Evolutionary conservation across 2,888 invertebrate species (phyloP).

Genomic region (Drosophila mulleri): DNA sequence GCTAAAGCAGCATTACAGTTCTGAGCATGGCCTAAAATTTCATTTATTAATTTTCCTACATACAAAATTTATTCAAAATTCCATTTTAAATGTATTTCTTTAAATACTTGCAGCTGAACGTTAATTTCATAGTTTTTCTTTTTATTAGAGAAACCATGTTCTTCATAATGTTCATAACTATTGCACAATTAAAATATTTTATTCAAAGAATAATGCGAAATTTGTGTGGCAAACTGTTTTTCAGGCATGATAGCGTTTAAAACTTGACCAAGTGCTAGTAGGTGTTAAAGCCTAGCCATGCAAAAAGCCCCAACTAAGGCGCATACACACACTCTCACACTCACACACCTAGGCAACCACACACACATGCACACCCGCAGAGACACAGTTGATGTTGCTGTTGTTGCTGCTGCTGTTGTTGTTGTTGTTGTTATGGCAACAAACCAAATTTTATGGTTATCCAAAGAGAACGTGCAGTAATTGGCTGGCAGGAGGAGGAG

Average conservation of each 20-base stretch:
- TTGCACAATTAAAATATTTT: neutral
- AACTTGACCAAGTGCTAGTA: conserved; percentile 5
- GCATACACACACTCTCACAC: neutral
- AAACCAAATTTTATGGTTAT: conserved; percentile 66
- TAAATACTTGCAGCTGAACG: neutral
- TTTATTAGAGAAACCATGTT: neutral
- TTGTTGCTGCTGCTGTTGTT: neutral
- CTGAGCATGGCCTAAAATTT: neutral
- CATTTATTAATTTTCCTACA: neutral
- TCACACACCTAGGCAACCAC: neutral
- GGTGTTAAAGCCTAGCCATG: conserved; percentile 20
- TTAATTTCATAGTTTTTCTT: neutral
- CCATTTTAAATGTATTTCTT: neutral
- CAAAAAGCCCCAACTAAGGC: conserved; percentile 13
- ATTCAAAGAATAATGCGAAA: neutral
- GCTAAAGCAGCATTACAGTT: neutral
- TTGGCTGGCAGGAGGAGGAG: conserved; percentile 44
- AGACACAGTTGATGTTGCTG: conserved; percentile 29
- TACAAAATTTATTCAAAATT: neutral
- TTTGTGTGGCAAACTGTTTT: conserved; percentile 13
- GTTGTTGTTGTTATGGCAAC: conserved; percentile 43
- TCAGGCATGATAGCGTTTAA: conserved; percentile 12
- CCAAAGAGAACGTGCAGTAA: conserved; percentile 55
- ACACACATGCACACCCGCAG: conserved; percentile 17
- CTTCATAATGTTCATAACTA: neutral